Evolutionary conservation across 2,888 invertebrate species (phyloP), one percentile per base, ranked within the genome.

Genomic region (Eupithecia pulchellata): DNA sequence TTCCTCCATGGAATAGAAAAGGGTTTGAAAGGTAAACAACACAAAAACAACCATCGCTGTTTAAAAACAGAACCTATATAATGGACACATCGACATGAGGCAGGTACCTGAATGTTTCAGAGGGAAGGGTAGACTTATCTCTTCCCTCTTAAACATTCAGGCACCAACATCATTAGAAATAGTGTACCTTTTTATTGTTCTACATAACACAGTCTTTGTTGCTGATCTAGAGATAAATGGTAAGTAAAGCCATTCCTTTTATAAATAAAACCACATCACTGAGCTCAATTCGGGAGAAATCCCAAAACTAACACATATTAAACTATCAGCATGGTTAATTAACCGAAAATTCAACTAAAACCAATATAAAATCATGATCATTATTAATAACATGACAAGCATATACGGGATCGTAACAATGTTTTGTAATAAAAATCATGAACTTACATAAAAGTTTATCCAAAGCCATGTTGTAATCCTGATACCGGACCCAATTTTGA

Each of bases 391-490:
- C 47, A 47, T 47, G 20, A 20, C 47, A 20, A 47, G 20, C 3
- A 47, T 6, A 20, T 20, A 9, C 20, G n/a, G n/a, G n/a, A 2
- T 17, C 4, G n/a, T 47, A 20, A 52, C 11, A 47, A 47, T 47
- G 3, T 20, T 52, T 25, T 20, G n/a, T 11, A 52, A 0, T 29
- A 29, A 2, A 57, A 8, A 27, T 25, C 9, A 60, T 27, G 11
- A n/a, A 69, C 68, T 72, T 63, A 75, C 75, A 66, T 1, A 75
- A 25, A 66, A 69, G 17, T 25, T 68, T 75, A 47, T 32, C 69
- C 55, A 64, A 62, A 57, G 29, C 30, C 75, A 75, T 75, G 47
- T 66, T 75, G 69, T 47, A 68, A 9, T 55, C 17, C 62, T 3
- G 65, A 69, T 68, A 57, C 55, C 60, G 47, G 52, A 29, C 52